Base-by-base conservation (phyloP, 2,797 vertebrate genomes). In the Enteromius radiatus region DNA sequence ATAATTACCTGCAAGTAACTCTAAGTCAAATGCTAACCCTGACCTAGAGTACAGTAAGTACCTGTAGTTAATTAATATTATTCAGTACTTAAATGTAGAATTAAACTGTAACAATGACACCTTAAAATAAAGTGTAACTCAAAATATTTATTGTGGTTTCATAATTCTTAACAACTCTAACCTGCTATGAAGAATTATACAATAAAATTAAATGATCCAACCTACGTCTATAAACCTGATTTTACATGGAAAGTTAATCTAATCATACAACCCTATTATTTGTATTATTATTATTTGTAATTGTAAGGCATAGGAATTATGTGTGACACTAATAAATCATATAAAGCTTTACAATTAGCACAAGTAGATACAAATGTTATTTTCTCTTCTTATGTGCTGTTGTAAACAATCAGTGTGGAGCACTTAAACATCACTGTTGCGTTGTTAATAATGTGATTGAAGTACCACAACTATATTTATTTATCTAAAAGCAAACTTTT, bases 391-490 rank as follows among this genome's bases (percentile, higher is more conserved):
- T 49, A 21, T 65, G 54, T 28, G 36, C 14, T 61, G 47, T 31
- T 63, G 43, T 52, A 36, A 21, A 61, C 1, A 7, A 14, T 67
- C n/a, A 56, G 74, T 56, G 14, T 21, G 17, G 6, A 17, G 28
- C 61, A 63, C 23, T 33, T 61, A 26, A 14, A 33, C 5, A 64
- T 56, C 31, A 33, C 21, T 78, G 49, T 31, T 31, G 12, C 45
- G 19, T 43, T 43, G 11, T 52, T 47, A 75, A 78, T n/a, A 80
- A 43, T 52, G 31, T 15, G 23, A 71, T 61, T 31, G 8, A 78
- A 36, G 26, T 41, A 33, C 9, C 28, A 78, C 15, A 14, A 23
- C 23, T 33, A 47, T 64, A 52, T 78, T 38, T 64, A 41, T 81
- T 73, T 38, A 36, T 4, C 9, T 59, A 45, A 61, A 61, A 36